A percentile compares a stretch with the other conserved stretches of the same genome.
phyloP scores from a whole-genome alignment of 2,888 invertebrate genomes.

The Halictus ligatus region DNA sequence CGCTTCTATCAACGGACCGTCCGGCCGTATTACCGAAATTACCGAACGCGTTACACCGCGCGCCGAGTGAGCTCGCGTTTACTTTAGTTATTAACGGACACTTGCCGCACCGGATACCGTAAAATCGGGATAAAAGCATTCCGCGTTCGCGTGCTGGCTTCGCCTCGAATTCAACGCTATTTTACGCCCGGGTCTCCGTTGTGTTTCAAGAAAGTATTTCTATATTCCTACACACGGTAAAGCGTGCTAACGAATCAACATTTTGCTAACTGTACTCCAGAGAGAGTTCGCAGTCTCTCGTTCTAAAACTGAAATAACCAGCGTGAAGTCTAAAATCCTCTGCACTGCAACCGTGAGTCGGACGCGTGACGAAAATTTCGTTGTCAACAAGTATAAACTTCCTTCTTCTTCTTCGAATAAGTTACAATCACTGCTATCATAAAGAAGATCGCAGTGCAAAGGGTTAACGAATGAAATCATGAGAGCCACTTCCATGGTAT shows the following conservation, averaged over 20 bases:
- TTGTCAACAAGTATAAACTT: too few species aligned
- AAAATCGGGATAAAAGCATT: not conserved
- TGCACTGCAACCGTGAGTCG: too few species aligned
- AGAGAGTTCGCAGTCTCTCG: too few species aligned
- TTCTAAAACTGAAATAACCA: too few species aligned
- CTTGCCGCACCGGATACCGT: not conserved
- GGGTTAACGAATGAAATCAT: too few species aligned
- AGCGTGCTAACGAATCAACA: not conserved
- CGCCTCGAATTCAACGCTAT: not conserved
- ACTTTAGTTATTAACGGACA: not conserved
- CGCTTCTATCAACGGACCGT: not conserved
- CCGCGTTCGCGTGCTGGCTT: not conserved
- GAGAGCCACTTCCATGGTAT: too few species aligned
- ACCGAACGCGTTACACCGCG: not conserved
- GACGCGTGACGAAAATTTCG: too few species aligned
- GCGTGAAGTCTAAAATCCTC: too few species aligned
- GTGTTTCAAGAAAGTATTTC: not conserved
- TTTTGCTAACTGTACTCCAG: too few species aligned
- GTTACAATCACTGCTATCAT: too few species aligned
- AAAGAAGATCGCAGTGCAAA: too few species aligned
- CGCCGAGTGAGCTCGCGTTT: not conserved
- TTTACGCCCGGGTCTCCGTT: not conserved
- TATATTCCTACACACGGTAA: not conserved
- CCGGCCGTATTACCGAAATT: not conserved
- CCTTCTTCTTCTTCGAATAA: too few species aligned